Base-by-base conservation (phyloP, 1,140 invertebrate genomes). In the Aphelinus atriplicis region DNA sequence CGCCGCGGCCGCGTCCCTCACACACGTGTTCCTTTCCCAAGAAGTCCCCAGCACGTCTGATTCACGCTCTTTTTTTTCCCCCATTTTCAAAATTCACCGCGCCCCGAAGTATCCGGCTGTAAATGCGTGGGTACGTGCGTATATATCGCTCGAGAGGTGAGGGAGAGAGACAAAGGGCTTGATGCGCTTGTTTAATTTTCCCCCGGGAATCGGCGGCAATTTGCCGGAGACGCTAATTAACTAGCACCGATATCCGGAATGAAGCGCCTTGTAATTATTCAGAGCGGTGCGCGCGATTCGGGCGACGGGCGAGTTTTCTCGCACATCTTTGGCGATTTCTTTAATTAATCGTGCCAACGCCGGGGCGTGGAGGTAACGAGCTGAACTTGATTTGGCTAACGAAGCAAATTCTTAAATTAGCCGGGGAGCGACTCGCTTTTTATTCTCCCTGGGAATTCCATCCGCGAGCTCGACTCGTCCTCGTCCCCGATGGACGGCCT, bases 281-380 rank as follows among this genome's bases (percentile, higher is more conserved):
- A 51, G 42, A 43, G 6, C 5, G 26, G 53, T 10, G 50, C 65
- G 65, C 7, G 1, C 48, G 64, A 46, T 7, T 26, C 26, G 26
- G 26, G 26, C 26, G 26, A 26, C 26, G 26, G 26, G 26, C 26
- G 26, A 26, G 51, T 53, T 6, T 9, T 5, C 64, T 56, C 2
- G 53, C 51, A 7, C 7, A 3, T 46, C 67, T 10, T 7, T 9
- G 10, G 3, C 67, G 47, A 72, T 78, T 45, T 71, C 76, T 71
- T 80, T 87, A 88, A 88, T 87, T 86, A 87, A 86, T 87, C 87
- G 83, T 86, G 86, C 84, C 86, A 86, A 86, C 84, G 77, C 58
- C 64, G 69, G 9, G 51, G 4, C 51, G 51, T 0, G 51, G 51
- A 53, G 74, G 80, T 84, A 85, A 82, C 85, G 80, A 83, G 75